Conservation (phyloP, 2,888 invertebrate genomes). For the Xestoiulus laeticollis region DNA sequence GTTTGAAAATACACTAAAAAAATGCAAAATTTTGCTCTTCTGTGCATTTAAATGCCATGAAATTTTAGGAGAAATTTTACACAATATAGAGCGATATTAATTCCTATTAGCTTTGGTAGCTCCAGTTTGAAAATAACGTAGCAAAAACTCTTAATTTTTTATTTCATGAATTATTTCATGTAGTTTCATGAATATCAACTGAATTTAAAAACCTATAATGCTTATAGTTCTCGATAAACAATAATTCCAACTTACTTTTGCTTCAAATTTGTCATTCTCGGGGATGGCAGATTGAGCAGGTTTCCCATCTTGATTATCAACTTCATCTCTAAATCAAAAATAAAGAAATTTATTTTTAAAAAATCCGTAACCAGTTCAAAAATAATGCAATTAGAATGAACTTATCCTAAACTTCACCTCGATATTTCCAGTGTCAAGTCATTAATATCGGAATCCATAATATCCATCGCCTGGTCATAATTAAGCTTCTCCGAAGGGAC, state of each 20-base stretch:
- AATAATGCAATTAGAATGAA: not conserved
- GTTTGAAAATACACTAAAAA: too few relatives aligned
- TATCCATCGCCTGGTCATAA: constrained; percentile 51
- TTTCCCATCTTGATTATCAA: not conserved
- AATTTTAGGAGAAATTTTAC: too few relatives aligned
- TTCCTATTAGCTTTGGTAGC: too few relatives aligned
- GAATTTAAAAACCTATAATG: too few relatives aligned
- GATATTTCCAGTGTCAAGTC: constrained; percentile 49
- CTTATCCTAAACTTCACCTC: constrained; percentile 34
- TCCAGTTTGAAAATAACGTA: too few relatives aligned
- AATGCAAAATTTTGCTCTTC: too few relatives aligned
- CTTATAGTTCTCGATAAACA: too few relatives aligned
- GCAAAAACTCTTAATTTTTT: too few relatives aligned
- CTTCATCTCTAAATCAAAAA: not conserved
- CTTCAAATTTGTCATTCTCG: not conserved
- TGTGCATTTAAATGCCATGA: too few relatives aligned
- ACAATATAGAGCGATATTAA: too few relatives aligned
- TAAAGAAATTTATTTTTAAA: not conserved
- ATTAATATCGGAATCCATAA: constrained; percentile 42
- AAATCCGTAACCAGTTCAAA: not conserved
- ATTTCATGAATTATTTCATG: too few relatives aligned
- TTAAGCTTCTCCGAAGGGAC: constrained; percentile 18
- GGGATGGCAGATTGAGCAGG: not conserved
- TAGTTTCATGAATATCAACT: too few relatives aligned
- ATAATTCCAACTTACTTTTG: not conserved